These are phyloP conservation scores for Zaprionus inermis DNA, from an alignment of 1,140 invertebrate species.

Conservation along the genomic window DNA sequence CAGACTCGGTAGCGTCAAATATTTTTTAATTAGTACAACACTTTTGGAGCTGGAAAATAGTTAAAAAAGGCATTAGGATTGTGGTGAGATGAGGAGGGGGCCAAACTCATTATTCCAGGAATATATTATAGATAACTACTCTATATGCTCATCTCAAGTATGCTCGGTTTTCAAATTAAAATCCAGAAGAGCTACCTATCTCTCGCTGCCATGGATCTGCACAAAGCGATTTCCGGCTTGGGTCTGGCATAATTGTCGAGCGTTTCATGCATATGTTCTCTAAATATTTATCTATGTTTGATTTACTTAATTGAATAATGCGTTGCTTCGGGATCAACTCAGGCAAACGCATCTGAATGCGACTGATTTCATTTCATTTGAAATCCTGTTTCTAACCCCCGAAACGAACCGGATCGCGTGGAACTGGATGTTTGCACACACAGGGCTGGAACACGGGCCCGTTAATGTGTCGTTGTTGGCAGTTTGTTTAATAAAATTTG, in stretches of 20 bases:
- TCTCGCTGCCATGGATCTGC: not conserved
- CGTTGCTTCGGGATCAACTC: conserved; percentile 34
- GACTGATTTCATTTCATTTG: conserved; percentile 38
- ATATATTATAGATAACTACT: not conserved
- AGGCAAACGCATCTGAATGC: conserved; percentile 38
- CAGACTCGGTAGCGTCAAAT: not conserved
- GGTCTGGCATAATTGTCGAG: not conserved
- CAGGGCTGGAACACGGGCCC: not conserved
- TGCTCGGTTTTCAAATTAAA: not conserved
- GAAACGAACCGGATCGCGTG: conserved; percentile 35
- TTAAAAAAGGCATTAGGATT: not conserved
- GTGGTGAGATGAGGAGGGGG: not conserved
- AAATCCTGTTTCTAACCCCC: conserved; percentile 33
- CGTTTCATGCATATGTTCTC: conserved; percentile 19
- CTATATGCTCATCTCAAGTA: not conserved
- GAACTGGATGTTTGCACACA: conserved; percentile 17
- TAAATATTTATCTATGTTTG: conserved; percentile 51
- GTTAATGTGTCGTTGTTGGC: conserved; percentile 60
- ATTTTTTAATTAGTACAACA: conserved; percentile 36
- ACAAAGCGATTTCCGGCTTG: not conserved
- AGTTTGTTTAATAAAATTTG: conserved; percentile 75
- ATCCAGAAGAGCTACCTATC: not conserved
- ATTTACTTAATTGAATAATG: conserved; percentile 57
- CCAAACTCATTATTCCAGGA: not conserved
- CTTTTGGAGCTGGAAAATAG: not conserved